phyloP scores from a whole-genome alignment of 2,888 invertebrate genomes.

The Tinea pellionella region DNA sequence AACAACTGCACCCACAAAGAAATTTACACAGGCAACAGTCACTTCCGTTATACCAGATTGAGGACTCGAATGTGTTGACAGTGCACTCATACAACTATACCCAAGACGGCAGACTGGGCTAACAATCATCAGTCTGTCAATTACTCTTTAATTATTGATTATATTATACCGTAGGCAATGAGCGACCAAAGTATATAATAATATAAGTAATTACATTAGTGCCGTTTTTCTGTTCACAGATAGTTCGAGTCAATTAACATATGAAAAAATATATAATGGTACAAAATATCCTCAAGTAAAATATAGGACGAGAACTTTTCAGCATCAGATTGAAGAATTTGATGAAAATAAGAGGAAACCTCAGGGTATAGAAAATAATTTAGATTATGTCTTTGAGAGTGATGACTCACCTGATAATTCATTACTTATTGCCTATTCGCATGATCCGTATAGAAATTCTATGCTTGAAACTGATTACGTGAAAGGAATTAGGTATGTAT shows the following conservation, averaged over 20 bases:
- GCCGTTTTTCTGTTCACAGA: too few species aligned
- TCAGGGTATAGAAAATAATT: neutral
- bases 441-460: slow-evolving; percentile 52
- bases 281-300: slow-evolving; percentile 46
- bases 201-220: too few species aligned
- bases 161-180: too few species aligned
- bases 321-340: slow-evolving; percentile 18
- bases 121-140: too few species aligned
- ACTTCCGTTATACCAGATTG: too few species aligned
- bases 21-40: too few species aligned
- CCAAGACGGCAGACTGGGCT: too few species aligned
- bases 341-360: slow-evolving; percentile 17
- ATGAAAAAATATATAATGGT: slow-evolving; percentile 47
- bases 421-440: slow-evolving; percentile 48
- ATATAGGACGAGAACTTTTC: slow-evolving; percentile 23
- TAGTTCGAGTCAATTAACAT: slow-evolving; percentile 35
- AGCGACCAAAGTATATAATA: too few species aligned
- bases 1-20: too few species aligned
- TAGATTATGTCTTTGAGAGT: neutral
- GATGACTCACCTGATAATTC: slow-evolving; percentile 14
- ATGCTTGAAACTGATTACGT: slow-evolving; percentile 46
- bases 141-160: too few species aligned
- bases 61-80: too few species aligned
- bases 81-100: too few species aligned
- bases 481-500: slow-evolving; percentile 47